These are phyloP conservation scores for Percopsis omiscomaycus DNA, from an alignment of 2,797 vertebrate genomes.

Conservation along the genomic window DNA sequence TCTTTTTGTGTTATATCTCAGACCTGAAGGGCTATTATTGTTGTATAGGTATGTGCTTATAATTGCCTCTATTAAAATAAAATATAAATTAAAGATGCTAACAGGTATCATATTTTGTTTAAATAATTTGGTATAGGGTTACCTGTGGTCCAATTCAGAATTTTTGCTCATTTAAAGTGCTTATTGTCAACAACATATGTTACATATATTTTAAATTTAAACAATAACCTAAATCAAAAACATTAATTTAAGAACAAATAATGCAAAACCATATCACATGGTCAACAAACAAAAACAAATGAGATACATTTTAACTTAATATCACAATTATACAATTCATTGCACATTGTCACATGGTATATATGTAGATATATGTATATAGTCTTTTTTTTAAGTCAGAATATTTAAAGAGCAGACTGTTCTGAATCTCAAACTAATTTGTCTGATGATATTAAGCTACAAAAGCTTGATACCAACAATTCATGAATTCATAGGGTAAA, in stretches of 20 bases:
- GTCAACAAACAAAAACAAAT: constrained; percentile 69
- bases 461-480: constrained; percentile 60
- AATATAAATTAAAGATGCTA: background rate
- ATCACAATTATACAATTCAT: constrained; percentile 88
- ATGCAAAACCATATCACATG: constrained; percentile 75
- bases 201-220: constrained; percentile 39
- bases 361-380: constrained; percentile 62
- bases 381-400: constrained; percentile 44
- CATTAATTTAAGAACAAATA: constrained; percentile 57
- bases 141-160: constrained; percentile 65
- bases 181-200: constrained; percentile 79
- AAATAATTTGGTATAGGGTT: constrained; percentile 62
- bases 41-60: constrained; percentile 57
- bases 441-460: constrained; percentile 23
- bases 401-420: constrained; percentile 52
- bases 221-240: constrained; percentile 59
- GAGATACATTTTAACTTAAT: constrained; percentile 76
- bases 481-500: constrained; percentile 59
- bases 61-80: constrained; percentile 38
- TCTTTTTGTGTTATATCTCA: constrained; percentile 24
- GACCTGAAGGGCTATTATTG: constrained; percentile 36
- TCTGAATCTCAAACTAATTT: constrained; percentile 50
- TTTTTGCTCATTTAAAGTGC: constrained; percentile 90
- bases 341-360: constrained; percentile 90
- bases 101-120: constrained; percentile 14